Evolutionary conservation across 2,113 vertebrate species (phyloP), one percentile per base, ranked within the genome.

Genomic region (Dryoscopus gambensis): DNA sequence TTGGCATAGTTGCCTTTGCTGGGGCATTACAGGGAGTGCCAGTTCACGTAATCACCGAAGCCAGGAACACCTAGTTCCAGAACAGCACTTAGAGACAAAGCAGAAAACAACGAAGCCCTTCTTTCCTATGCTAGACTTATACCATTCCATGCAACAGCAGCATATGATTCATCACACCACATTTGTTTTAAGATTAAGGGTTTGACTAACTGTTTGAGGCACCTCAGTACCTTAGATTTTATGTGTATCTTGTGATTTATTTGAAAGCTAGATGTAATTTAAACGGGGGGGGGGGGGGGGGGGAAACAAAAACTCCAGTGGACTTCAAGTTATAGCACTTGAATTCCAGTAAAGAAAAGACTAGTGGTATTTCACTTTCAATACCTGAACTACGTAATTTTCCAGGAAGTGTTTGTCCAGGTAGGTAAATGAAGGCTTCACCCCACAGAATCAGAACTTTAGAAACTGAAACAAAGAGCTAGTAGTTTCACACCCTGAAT

Each of bases 31-130:
- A 94, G 86, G 90, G 95, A 95, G 93, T 93, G 92, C 92, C 85
- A 93, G 73, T 68, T 70, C 85, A 75, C 8, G 0, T 84, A 92
- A 96, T 60, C 50, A 71, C 60, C 0, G 0, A 63, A 96, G 85
- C 70, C 93, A 96, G 92, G 95, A 96, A 96, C 95, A 94, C 96
- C 95, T 94, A 92, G 96, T 96, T 82, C 96, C 88, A 96, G 73
- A 92, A 94, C 94, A 90, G 76, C 53, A 60, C 90, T 95, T 47
- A 84, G 73, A 88, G 77, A 91, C 91, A 92, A 93, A 88, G 87
- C 71, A 53, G 62, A 83, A 68, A 92, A 94, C 91, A 95, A 95
- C 73, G 47, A 84, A 87, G 25, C n/a, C 62, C 90, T 96, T 90
- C 88, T 94, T 90, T 90, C 62, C 90, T 86, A 22, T 28, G 35